These are phyloP conservation scores for Xiphophorus maculatus DNA, from an alignment of 2,113 vertebrate species.

Conservation along the genomic window DNA sequence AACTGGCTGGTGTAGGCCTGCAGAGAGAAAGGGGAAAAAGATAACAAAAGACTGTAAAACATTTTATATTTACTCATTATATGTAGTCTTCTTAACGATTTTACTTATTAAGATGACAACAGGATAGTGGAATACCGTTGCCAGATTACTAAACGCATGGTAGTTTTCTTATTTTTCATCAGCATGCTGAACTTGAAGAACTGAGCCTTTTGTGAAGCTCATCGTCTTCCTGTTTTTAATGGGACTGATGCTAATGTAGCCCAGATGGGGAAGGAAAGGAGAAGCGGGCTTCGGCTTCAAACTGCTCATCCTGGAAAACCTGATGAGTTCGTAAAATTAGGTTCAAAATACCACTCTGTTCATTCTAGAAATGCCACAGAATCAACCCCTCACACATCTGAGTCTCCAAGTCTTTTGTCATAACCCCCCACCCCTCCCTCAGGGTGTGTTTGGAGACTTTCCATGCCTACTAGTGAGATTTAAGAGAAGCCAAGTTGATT, in stretches of 20 bases:
- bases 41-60: not conserved
- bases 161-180: constrained; percentile 1
- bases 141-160: not conserved
- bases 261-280: constrained; percentile 47
- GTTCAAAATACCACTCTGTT: constrained; percentile 16
- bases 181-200: not conserved
- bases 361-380: constrained; percentile 19
- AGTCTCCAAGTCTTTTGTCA: constrained; percentile 21
- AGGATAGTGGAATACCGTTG: not conserved
- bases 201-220: constrained; percentile 19
- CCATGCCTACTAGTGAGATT: constrained; percentile 50
- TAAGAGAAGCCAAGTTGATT: constrained; percentile 57
- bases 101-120: not conserved
- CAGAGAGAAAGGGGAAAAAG: constrained; percentile 8
- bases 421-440: not conserved
- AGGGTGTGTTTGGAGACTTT: constrained; percentile 30
- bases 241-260: constrained; percentile 44
- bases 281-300: constrained; percentile 19
- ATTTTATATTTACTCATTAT: not conserved
- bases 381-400: constrained; percentile 11
- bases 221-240: constrained; percentile 18
- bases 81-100: too few relatives aligned
- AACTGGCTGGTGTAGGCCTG: constrained; percentile 99
- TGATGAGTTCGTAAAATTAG: constrained; percentile 12
- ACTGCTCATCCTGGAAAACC: constrained; percentile 35